Base-by-base conservation (phyloP, 2,888 invertebrate genomes). In the Scaptomyza tumidula region DNA sequence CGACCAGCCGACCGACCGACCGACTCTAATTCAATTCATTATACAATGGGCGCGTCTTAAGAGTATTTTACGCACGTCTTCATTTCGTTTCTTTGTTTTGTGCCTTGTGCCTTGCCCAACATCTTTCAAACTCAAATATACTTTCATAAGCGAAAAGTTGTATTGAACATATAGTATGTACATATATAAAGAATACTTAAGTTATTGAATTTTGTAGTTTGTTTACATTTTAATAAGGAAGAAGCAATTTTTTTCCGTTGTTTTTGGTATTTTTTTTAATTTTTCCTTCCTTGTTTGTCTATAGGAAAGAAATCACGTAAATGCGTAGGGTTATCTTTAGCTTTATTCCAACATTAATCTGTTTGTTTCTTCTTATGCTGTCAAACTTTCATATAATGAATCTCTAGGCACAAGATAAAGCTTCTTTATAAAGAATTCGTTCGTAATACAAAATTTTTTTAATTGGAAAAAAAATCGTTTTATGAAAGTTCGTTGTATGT, bases 1-100 rank as follows among this genome's bases (percentile, higher is more conserved):
- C 4, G 49, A 41, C 48, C 27, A 49, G 44, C 14, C 6, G n/a
- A 33, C 37, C 1, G 49, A 41, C 48, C 27, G 54, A 46, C 14
- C 6, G n/a, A 33, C 37, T 13, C 13, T 29, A 44, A 44, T 31
- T 24, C 24, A 24, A 24, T 24, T 49, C 35, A 67, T 73, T 74
- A 69, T 55, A 73, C 73, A 73, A 74, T 60, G 71, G 72, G 58
- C 49, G 58, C 69, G 49, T 49, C 60, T 62, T 31, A 27, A 29
- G 9, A 41, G 24, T 62, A 72, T 72, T 72, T 72, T 35, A 49
- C 37, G 61, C 72, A 67, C 72, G 72, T 61, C 71, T 59, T 41
- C 43, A 53, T 19, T 50, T 6, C 29, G 3, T 33, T 14, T 9
- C 4, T 35, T 13, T 13, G 35, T 1, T 35, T 35, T 35, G 3